phyloP scores from a whole-genome alignment of 2,113 vertebrate species.

The Chaenogobius annularis region DNA sequence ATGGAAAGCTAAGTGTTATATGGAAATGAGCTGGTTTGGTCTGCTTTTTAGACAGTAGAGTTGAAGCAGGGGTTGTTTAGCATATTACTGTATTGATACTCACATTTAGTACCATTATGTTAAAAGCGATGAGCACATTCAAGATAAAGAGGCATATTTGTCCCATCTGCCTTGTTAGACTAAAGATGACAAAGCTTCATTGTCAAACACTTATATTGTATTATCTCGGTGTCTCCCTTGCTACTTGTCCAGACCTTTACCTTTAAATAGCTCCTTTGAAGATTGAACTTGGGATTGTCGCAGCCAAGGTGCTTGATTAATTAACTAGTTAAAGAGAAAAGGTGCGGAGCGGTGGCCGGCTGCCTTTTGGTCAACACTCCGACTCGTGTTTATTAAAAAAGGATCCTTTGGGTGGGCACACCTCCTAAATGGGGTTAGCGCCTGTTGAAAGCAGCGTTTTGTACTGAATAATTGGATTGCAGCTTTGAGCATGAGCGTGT shows the following conservation, averaged over 20 bases:
- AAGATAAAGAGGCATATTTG: background rate
- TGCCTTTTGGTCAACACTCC: conserved; percentile 56
- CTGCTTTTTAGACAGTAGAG: conserved; percentile 24
- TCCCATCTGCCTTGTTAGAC: conserved; percentile 6
- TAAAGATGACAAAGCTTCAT: conserved; percentile 6
- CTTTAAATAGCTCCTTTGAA: conserved; percentile 53
- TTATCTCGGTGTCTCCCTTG: conserved; percentile 24
- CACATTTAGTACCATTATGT: background rate
- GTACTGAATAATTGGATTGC: conserved; percentile 72
- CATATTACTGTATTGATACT: background rate
- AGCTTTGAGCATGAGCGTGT: conserved; percentile 54
- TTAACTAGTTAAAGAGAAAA: conserved; percentile 50
- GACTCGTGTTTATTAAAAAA: conserved; percentile 66
- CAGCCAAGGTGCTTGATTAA: conserved; percentile 54
- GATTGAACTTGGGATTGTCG: conserved; percentile 46
- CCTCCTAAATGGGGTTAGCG: conserved; percentile 66
- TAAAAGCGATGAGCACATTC: background rate
- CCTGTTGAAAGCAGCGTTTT: conserved; percentile 60
- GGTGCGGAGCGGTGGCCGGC: conserved; percentile 52
- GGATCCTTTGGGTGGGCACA: conserved; percentile 60
- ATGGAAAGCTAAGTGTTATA: conserved; percentile 60
- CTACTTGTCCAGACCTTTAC: conserved; percentile 12
- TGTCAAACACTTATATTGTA: conserved; percentile 27
- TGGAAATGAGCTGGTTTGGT: conserved; percentile 56
- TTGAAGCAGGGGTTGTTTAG: conserved; percentile 25